phyloP scores from a whole-genome alignment of 2,113 vertebrate genomes.

The Boulengeromyrus knoepffleri region DNA sequence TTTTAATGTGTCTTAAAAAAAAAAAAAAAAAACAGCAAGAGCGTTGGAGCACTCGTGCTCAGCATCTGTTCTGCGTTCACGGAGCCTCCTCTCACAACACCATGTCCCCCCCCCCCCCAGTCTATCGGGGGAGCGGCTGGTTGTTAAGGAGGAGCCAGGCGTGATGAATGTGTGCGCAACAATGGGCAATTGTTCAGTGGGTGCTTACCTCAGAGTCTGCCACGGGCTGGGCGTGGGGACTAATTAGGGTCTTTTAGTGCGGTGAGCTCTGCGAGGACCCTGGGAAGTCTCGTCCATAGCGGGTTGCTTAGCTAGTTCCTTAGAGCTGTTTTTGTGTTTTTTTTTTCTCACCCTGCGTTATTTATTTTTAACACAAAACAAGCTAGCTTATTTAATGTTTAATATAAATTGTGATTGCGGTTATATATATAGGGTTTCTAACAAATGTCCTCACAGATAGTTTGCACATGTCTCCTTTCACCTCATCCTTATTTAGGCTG shows the following conservation, averaged over 20 bases:
- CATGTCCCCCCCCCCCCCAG: too few species aligned
- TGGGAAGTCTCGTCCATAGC: neutral
- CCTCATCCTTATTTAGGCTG: neutral
- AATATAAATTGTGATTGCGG: neutral
- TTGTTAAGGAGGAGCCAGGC: constrained; percentile 9
- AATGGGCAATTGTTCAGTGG: constrained; percentile 16
- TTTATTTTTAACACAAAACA: neutral
- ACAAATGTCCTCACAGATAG: neutral
- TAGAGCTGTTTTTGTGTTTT: neutral
- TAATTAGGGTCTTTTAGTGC: constrained; percentile 19
- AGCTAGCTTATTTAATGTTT: neutral
- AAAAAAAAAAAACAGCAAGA: neutral
- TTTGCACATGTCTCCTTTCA: neutral
- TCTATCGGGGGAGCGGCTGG: constrained; percentile 5
- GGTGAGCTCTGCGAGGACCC: neutral
- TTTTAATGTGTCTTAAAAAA: neutral
- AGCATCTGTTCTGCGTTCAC: neutral
- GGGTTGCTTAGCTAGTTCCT: neutral
- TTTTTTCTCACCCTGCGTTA: neutral
- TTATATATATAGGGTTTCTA: neutral
- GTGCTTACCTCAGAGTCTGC: constrained; percentile 6
- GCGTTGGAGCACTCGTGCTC: neutral
- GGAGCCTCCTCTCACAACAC: neutral
- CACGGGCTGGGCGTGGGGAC: constrained; percentile 5
- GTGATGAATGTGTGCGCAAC: constrained; percentile 4